Percentiles rank a stretch among this genome's conserved stretches.
Evolutionary conservation across 2,113 vertebrate species (phyloP).

Genomic region (Oncorhynchus nerka): DNA sequence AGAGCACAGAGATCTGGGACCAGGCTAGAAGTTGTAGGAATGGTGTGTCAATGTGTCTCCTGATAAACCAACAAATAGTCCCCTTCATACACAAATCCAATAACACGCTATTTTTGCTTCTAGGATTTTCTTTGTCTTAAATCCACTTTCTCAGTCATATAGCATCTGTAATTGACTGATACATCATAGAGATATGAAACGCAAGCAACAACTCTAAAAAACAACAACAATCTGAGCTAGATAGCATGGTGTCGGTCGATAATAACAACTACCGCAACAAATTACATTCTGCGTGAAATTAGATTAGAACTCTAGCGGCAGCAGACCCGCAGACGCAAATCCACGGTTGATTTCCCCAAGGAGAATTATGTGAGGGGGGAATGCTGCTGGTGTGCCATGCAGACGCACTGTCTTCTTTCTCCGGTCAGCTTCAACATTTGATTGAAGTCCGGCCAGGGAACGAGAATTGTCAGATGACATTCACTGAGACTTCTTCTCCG

Average conservation of each 20-base stretch:
- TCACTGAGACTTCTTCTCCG: not conserved
- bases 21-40: not conserved
- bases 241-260: not conserved
- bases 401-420: not conserved
- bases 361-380: no score
- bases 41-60: not conserved
- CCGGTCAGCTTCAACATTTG: no score
- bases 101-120: no score
- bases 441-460: not conserved
- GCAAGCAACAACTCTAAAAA: not conserved
- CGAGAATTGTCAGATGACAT: not conserved
- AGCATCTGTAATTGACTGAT: not conserved
- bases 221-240: not conserved
- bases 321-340: not conserved
- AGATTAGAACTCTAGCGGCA: not conserved
- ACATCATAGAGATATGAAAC: not conserved
- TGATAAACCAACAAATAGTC: not conserved
- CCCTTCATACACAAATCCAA: not conserved
- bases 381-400: not conserved
- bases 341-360: not conserved
- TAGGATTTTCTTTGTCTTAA: no score
- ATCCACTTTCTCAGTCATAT: not conserved
- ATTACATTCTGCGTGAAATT: not conserved
- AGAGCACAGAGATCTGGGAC: no score
- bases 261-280: not conserved